Base-by-base conservation (phyloP, 2,888 invertebrate species). In the Drosophila quinaria region DNA sequence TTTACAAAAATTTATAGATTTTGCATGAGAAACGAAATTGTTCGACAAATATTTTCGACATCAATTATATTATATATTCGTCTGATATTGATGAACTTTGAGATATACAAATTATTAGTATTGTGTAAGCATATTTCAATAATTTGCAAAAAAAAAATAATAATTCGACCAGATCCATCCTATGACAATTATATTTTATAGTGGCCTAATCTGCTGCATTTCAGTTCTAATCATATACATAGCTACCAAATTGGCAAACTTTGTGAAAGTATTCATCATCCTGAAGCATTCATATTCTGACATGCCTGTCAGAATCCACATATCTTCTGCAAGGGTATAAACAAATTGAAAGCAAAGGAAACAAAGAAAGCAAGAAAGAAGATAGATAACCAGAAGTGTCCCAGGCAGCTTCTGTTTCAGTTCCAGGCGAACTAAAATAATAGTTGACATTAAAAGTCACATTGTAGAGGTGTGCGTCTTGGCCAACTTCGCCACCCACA, bases 401-500 rank as follows among this genome's bases (percentile, higher is more conserved):
- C 10, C 25, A n/a, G 42, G 25, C 54, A 52, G 52, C 52, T 54
- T n/a, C 31, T 33, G 52, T 44, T 61, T 51, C 35, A 42, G 33
- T 35, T 61, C 42, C 52, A 19, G 33, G 19, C 17, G 37, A 55
- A 39, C 42, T 54, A 13, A 54, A 13, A 46, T 29, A 29, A 52
- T 25, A 46, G 44, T 46, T 46, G 62, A 47, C 49, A 50, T 39
- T 50, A 39, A 25, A 19, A 62, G 55, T 25, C 55, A 29, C 46
- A n/a, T 13, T 44, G n/a, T 42, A 22, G 29, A 29, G 46, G 11
- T 62, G 55, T 62, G 55, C 11, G 55, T 62, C 47, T 39, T 22
- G 44, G 17, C n/a, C 35, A 15, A 46, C 56, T 47, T 10, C 22
- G 25, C 31, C 39, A 33, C 60, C 22, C 49, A 68, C 46, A 54